Conservation (phyloP, 2,888 invertebrate species). For the Scaptomyza caliginosa region DNA sequence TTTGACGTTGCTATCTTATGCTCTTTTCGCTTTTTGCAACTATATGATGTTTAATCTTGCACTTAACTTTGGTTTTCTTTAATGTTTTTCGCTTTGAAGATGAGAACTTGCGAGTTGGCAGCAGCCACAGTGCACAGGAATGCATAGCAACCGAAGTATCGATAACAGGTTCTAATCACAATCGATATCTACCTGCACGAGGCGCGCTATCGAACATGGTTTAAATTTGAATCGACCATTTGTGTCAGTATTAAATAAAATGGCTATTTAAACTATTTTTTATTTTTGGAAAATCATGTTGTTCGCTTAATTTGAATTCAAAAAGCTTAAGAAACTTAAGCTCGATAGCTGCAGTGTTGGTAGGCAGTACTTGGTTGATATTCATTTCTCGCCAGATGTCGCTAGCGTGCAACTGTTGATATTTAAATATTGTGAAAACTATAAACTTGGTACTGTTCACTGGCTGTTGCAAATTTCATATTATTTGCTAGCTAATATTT, state of each 20-base stretch:
- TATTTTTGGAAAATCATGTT: not conserved
- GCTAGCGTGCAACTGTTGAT: not conserved
- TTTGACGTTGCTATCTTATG: slow-evolving; percentile 14
- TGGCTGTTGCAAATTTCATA: slow-evolving; percentile 15
- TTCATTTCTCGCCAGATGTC: slow-evolving; percentile 20
- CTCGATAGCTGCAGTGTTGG: slow-evolving; percentile 12
- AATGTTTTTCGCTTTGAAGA: slow-evolving; percentile 65
- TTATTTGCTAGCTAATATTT: slow-evolving; percentile 49
- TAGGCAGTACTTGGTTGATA: no score
- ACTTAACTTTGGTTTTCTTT: slow-evolving; percentile 55
- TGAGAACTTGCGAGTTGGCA: slow-evolving; percentile 48
- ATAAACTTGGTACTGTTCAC: not conserved
- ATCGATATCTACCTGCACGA: slow-evolving; percentile 8
- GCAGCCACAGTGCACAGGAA: slow-evolving; percentile 31
- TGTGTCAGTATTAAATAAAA: no score
- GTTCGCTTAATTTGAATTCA: no score
- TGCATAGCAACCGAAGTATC: slow-evolving; percentile 25
- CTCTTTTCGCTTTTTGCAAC: not conserved
- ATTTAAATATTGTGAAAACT: slow-evolving; percentile 13
- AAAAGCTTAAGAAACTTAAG: not conserved
- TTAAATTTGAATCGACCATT: not conserved
- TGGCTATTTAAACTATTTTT: no score
- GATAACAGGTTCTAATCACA: not conserved
- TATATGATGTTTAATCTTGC: slow-evolving; percentile 33
- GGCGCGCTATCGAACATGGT: not conserved